phyloP scores from a whole-genome alignment of 2,113 vertebrate genomes.

The Mirounga angustirostris region DNA sequence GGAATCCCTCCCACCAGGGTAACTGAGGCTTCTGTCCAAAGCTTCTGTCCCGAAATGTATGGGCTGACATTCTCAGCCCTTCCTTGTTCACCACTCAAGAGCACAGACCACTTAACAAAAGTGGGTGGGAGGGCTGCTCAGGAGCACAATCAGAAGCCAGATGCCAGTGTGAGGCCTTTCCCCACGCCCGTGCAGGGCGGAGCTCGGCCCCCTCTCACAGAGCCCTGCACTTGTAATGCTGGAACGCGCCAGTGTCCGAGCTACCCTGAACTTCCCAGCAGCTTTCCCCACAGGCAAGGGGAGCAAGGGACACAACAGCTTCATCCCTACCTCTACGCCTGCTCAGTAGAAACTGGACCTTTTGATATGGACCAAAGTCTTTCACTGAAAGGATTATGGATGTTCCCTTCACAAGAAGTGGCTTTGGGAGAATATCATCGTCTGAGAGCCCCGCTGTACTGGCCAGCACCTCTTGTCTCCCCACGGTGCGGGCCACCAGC shows the following conservation, averaged over 20 bases:
- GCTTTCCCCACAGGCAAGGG: neutral
- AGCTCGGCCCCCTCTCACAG: neutral
- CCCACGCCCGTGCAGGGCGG: neutral
- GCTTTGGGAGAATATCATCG: neutral
- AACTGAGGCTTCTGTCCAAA: neutral
- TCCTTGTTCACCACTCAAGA: neutral
- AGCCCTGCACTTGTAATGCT: fast-evolving
- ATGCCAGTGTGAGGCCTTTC: neutral
- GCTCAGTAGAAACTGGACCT: neutral
- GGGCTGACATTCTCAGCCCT: neutral
- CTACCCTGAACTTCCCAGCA: neutral
- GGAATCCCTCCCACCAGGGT: neutral
- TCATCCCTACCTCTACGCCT: no score
- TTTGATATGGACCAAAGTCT: neutral
- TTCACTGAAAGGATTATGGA: neutral
- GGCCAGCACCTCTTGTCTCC: neutral
- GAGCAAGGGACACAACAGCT: neutral
- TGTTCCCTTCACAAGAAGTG: neutral
- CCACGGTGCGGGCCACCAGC: fast-evolving
- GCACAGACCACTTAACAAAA: neutral
- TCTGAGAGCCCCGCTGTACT: fast-evolving
- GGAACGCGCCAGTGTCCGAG: fast-evolving
- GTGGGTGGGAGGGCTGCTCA: neutral
- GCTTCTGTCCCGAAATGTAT: neutral
- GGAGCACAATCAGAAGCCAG: neutral